Conservation (phyloP, 2,888 invertebrate species). For the Dynastes grantii region DNA sequence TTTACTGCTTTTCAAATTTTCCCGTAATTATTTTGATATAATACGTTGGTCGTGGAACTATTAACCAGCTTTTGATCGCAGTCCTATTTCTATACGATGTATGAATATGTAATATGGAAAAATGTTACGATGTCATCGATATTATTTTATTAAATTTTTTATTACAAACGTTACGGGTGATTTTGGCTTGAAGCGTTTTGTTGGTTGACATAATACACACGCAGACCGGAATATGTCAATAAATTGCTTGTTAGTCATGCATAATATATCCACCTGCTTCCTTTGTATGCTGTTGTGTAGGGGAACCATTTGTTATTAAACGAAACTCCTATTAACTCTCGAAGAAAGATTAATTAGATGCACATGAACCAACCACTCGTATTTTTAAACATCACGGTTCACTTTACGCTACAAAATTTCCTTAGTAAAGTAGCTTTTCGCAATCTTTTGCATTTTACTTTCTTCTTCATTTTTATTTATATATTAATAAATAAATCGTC, state of each 20-base stretch:
- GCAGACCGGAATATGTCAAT: constrained; percentile 11
- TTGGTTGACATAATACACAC: neutral
- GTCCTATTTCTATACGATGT: neutral
- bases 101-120: neutral
- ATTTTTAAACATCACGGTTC: too few species aligned
- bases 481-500: too few species aligned
- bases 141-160: constrained; percentile 21
- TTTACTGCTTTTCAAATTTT: constrained; percentile 4
- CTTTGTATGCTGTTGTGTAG: neutral
- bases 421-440: too few species aligned
- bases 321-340: too few species aligned
- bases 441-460: too few species aligned
- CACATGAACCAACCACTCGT: too few species aligned
- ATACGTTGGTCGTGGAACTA: neutral
- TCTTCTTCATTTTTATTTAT: too few species aligned
- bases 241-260: constrained; percentile 25
- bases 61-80: neutral
- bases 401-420: too few species aligned
- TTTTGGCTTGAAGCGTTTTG: neutral
- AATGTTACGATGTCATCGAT: neutral
- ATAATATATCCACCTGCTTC: constrained; percentile 6
- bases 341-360: too few species aligned
- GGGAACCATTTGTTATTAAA: too few species aligned
- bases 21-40: constrained; percentile 8
- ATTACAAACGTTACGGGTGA: constrained; percentile 4